Percentiles rank a stretch among this genome's conserved stretches.
Evolutionary conservation across 1,140 invertebrate species (phyloP).

Genomic region (Paramacrobiotus metropolitanus): DNA sequence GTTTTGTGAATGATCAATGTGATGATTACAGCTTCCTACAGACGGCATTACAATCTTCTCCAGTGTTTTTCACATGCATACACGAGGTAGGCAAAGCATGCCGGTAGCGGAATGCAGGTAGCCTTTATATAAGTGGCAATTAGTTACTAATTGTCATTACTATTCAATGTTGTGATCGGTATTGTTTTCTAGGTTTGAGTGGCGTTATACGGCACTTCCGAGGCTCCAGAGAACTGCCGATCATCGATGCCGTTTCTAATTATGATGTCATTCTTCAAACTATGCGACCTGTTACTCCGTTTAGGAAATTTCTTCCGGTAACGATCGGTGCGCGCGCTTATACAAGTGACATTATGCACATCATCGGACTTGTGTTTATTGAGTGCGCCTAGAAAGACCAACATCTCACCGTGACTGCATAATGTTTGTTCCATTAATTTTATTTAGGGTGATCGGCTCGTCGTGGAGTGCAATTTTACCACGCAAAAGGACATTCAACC

Average conservation of each 20-base stretch:
- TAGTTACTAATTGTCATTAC: neutral
- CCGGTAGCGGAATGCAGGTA: neutral
- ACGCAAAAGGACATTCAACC: neutral
- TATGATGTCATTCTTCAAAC: neutral
- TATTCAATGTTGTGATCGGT: neutral
- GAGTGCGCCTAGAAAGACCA: too few relatives aligned
- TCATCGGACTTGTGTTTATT: too few relatives aligned
- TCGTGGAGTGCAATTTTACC: slow-evolving; percentile 2
- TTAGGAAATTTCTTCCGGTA: neutral
- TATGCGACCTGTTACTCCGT: neutral
- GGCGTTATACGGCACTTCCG: neutral
- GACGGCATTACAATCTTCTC: neutral
- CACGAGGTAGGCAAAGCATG: neutral
- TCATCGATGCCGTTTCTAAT: neutral
- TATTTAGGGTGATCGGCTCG: neutral
- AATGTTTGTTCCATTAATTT: neutral
- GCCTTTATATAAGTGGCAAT: neutral
- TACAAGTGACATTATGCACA: neutral
- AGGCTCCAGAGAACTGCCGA: neutral
- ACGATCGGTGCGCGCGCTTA: too few relatives aligned
- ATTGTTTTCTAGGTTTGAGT: neutral
- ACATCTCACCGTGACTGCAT: neutral
- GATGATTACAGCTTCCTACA: neutral
- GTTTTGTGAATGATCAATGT: neutral
- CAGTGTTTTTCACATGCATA: neutral